Evolutionary conservation across 1,140 invertebrate genomes (phyloP), one percentile per base, ranked within the genome.

Genomic region (Leptopilina clavipes): DNA sequence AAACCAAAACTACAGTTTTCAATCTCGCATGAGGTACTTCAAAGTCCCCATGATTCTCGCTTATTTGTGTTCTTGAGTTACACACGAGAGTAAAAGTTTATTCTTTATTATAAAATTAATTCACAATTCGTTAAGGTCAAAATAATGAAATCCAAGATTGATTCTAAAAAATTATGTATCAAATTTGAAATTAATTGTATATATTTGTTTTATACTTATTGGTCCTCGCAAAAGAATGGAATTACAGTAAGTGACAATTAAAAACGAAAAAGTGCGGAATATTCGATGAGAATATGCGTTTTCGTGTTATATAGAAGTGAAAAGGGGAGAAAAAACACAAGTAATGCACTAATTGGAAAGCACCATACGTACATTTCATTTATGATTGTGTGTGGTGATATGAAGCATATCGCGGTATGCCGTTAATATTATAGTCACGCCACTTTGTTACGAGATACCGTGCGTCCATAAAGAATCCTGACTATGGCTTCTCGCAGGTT

Each of bases 391-490:
- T 73, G 31, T 71, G 18, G 37, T 71, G 70, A 71, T 75, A 79
- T 73, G 76, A 76, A 79, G 76, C 59, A 76, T 74, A 71, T 73
- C 75, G 78, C 73, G 54, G 70, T 71, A 52, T 74, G 76, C 75
- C 76, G 77, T 81, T 81, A 78, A 77, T 81, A 79, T 81, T 77
- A 79, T 78, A 81, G 78, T 81, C 78, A 81, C 76, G 76, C 74
- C 76, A 79, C 78, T 82, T 75, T 82, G 81, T 82, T 78, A 82
- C 75, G 76, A 78, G 81, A 82, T 82, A 82, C 59, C 59, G 59
- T 65, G 25, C 76, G 76, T 80, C 78, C 78, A 79, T 78, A 78
- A 82, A 82, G 73, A 76, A 82, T 79, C 65, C 73, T 79, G 74
- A 78, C 80, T 82, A 78, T 78, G 79, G 78, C 80, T 79, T 77